Base-by-base conservation (phyloP, 2,888 invertebrate genomes). In the Eupithecia subfuscata region DNA sequence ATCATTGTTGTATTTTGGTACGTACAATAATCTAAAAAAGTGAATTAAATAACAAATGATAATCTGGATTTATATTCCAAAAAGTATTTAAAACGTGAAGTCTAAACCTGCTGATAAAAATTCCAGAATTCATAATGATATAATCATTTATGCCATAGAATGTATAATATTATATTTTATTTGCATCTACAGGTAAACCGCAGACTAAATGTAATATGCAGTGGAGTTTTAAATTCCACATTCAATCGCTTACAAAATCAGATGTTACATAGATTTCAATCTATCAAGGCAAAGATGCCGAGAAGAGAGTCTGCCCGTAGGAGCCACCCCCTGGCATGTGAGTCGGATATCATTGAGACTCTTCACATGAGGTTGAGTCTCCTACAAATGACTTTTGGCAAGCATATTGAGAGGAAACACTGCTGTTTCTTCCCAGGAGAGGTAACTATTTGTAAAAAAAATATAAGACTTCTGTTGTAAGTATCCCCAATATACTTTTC, bases 401-500 rank as follows among this genome's bases (percentile, higher is more conserved):
- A 98, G 92, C 98, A 98, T 90, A 98, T 99, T 88, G 98, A 98
- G 90, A 96, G 98, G 84, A 98, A 97, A 88, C 97, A 98, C 87
- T 98, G 98, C 89, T 98, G 98, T 92, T 99, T 99, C 92, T 98
- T 99, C 88, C 98, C 98, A 69, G 98, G 98, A 91, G 98, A 98
- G 96, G 98, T 98, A 95, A 95, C 91, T 90, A 77, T 52, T 48
- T 70, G 22, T 52, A 67, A 69, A 60, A 60, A 60, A 43, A 63
- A 63, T 63, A 45, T 48, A 14, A 30, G 7, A 71, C 43, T 70
- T 67, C 67, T 68, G 68, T 34, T 64, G 64, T 68, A 68, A 68
- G 68, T 68, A 68, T 68, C 40, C 37, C 34, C 16, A 43, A 25
- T 25, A 37, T 22, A n/a, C 56, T 52, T 65, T 48, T 37, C 5